Conservation (phyloP, 1,140 invertebrate species). For the Brachionus rubens region DNA sequence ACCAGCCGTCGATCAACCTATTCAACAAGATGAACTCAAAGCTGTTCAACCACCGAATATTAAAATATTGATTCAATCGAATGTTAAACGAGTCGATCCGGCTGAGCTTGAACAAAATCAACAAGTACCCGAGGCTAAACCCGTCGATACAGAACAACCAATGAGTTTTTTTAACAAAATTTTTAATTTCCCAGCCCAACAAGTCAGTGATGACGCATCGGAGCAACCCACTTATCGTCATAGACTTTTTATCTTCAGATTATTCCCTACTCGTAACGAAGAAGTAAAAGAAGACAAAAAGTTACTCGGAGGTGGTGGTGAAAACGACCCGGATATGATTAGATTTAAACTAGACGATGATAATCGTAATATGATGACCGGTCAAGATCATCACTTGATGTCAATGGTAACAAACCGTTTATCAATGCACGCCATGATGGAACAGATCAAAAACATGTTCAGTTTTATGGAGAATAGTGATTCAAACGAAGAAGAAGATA, state of each 20-base stretch:
- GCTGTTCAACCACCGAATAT: background rate
- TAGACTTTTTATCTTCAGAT: background rate
- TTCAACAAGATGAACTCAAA: too few relatives aligned
- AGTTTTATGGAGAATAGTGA: conserved; percentile 2
- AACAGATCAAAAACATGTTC: conserved; percentile 5
- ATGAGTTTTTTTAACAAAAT: too few relatives aligned
- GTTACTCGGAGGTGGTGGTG: background rate
- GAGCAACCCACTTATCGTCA: background rate
- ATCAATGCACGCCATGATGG: conserved; percentile 16
- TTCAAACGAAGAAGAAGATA: background rate
- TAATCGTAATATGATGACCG: background rate
- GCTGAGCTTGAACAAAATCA: background rate
- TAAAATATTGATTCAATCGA: background rate
- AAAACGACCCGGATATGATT: conserved; percentile 10
- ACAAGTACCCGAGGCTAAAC: background rate
- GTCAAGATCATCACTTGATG: background rate
- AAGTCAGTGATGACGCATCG: background rate
- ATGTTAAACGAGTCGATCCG: background rate
- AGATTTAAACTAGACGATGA: background rate
- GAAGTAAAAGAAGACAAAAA: background rate
- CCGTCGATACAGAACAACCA: background rate
- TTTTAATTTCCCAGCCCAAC: conserved; percentile 14
- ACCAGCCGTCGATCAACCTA: background rate
- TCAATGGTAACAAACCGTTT: conserved; percentile 16
- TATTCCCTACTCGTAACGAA: background rate